Conservation (phyloP, 2,797 vertebrate species). For the Telmatherina bonti region DNA sequence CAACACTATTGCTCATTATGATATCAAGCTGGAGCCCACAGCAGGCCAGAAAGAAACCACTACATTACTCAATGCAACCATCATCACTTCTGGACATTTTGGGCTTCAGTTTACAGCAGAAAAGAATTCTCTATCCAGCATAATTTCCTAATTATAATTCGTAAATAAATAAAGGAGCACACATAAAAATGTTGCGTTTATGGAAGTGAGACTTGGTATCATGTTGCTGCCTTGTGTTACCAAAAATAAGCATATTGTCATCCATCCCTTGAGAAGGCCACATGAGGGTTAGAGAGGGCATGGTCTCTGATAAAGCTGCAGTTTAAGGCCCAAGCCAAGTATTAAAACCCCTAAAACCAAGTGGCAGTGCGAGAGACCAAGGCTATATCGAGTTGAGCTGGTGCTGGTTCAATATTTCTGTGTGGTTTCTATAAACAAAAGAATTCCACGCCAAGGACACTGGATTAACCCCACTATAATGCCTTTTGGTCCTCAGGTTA, state of each 20-base stretch:
- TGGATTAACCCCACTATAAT: conserved; percentile 86
- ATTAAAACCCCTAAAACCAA: conserved; percentile 65
- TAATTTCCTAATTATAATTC: conserved; percentile 32
- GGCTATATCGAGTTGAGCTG: conserved; percentile 68
- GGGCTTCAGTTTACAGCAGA: conserved; percentile 35
- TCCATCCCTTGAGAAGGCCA: conserved; percentile 26
- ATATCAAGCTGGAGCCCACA: not conserved
- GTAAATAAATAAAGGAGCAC: conserved; percentile 24
- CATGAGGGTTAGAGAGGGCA: conserved; percentile 28
- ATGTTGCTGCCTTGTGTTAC: conserved; percentile 41
- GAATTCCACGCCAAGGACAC: conserved; percentile 85
- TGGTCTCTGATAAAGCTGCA: conserved; percentile 42
- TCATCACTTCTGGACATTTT: conserved; percentile 23
- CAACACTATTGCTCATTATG: not conserved
- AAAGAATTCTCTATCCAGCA: conserved; percentile 22
- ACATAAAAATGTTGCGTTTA: conserved; percentile 26
- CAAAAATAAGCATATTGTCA: conserved; percentile 65
- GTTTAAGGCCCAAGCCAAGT: conserved; percentile 45
- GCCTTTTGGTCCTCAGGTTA: conserved; percentile 87
- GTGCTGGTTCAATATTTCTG: conserved; percentile 64
- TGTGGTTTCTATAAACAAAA: conserved; percentile 81
- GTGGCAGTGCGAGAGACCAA: conserved; percentile 29
- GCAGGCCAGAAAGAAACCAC: not conserved
- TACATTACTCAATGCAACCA: not conserved
- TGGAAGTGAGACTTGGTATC: not conserved